Evolutionary conservation across 2,888 invertebrate species (phyloP).

Genomic region (Tryphoninae sp.): DNA sequence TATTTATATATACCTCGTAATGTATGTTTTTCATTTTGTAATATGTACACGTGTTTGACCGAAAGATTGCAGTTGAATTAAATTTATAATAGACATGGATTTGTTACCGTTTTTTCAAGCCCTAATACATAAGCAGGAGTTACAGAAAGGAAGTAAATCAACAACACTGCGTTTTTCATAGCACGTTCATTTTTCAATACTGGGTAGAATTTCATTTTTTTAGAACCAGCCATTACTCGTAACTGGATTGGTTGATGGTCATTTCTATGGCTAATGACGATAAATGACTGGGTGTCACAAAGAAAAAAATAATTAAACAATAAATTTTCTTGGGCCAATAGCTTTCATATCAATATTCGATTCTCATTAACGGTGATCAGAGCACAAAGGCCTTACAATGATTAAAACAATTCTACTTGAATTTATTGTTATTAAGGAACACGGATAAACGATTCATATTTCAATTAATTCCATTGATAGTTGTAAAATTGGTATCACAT

Average conservation of each 20-base stretch:
- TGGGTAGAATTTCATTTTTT: not conserved
- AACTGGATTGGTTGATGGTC: conserved; percentile 1
- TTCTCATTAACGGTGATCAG: conserved; percentile 6
- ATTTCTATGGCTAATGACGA: conserved; percentile 16
- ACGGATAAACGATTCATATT: conserved; percentile 15
- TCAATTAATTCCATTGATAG: not conserved
- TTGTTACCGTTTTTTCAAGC: not conserved
- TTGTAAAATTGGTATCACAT: not conserved
- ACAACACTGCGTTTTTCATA: conserved; percentile 9
- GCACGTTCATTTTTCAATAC: not conserved
- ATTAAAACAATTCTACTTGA: conserved; percentile 17
- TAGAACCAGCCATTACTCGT: not conserved
- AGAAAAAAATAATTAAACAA: conserved; percentile 17
- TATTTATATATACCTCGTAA: conserved; percentile 47
- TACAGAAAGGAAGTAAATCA: not conserved
- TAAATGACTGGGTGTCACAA: not conserved
- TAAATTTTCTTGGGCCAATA: not conserved
- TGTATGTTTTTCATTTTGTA: conserved; percentile 42
- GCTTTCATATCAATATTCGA: conserved; percentile 20
- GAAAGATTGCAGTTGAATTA: conserved; percentile 37
- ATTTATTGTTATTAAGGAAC: not conserved
- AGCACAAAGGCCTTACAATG: not conserved
- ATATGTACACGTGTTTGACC: conserved; percentile 44
- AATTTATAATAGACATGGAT: conserved; percentile 40
- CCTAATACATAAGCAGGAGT: not conserved